These are phyloP conservation scores for Pelecanoides urinatrix DNA, from an alignment of 2,113 vertebrate genomes.

Conservation along the genomic window DNA sequence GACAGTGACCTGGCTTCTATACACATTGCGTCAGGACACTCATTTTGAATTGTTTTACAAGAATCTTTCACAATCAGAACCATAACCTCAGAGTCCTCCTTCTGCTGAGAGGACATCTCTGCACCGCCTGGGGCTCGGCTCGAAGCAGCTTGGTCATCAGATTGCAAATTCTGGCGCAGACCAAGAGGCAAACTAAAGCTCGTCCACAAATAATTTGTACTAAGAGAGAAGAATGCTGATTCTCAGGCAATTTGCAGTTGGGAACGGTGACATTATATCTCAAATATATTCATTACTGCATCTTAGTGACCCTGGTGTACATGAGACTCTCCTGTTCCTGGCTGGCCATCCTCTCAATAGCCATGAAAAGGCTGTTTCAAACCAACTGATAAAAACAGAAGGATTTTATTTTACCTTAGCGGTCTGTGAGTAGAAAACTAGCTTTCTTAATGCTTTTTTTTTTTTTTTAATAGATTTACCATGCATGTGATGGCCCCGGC, in stretches of 20 bases:
- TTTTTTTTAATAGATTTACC: constrained; percentile 60
- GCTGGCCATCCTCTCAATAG: background rate
- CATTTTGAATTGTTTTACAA: constrained; percentile 23
- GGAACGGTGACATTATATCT: background rate
- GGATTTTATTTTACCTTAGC: background rate
- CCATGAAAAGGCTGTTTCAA: background rate
- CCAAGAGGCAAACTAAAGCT: background rate
- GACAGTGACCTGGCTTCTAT: constrained; percentile 15
- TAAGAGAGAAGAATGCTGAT: background rate
- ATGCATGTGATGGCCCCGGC: constrained; percentile 86
- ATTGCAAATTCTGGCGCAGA: background rate
- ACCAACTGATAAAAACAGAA: background rate
- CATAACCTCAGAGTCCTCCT: background rate
- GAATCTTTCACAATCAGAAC: constrained; percentile 40
- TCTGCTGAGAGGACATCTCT: background rate
- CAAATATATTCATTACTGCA: background rate
- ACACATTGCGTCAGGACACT: constrained; percentile 13
- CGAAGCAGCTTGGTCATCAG: background rate
- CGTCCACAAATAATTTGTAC: background rate
- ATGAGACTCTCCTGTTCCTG: background rate
- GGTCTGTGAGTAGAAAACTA: background rate
- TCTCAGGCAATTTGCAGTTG: background rate
- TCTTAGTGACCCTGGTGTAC: background rate
- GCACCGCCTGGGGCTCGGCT: background rate
- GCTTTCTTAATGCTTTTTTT: background rate